Conservation (phyloP, 1,140 invertebrate genomes). For the Drosophila orosa region DNA sequence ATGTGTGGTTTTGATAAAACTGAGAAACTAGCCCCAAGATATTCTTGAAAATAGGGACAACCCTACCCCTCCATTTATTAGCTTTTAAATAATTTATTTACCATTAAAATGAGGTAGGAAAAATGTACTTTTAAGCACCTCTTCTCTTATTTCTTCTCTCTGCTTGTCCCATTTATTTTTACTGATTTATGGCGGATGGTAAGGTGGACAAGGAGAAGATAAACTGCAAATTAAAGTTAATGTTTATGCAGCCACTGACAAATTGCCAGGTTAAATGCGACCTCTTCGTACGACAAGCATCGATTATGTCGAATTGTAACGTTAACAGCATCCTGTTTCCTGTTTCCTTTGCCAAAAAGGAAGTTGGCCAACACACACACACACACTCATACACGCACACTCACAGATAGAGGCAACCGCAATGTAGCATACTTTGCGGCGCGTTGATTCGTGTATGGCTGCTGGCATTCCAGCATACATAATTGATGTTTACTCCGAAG, state of each 20-base stretch:
- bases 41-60: background rate
- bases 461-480: constrained; percentile 73
- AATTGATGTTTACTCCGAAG: constrained; percentile 71
- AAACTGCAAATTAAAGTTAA: constrained; percentile 76
- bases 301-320: constrained; percentile 81
- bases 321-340: constrained; percentile 80
- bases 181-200: constrained; percentile 49
- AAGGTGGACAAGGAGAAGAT: constrained; percentile 39
- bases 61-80: background rate
- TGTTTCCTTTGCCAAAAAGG: constrained; percentile 58
- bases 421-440: constrained; percentile 75
- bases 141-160: background rate
- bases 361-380: constrained; percentile 47
- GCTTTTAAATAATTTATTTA: background rate
- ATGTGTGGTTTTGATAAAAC: too few relatives aligned
- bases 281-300: constrained; percentile 76
- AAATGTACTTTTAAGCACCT: background rate
- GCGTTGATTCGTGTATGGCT: constrained; percentile 71
- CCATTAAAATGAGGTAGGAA: too few relatives aligned
- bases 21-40: fast-evolving
- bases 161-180: constrained; percentile 26
- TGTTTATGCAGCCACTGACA: constrained; percentile 75
- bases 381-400: constrained; percentile 4
- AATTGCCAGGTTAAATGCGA: constrained; percentile 81
- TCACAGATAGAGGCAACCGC: constrained; percentile 6